A percentile compares a stretch with the other conserved stretches of the same genome.
phyloP scores from a whole-genome alignment of 2,888 invertebrate species.

The Camponotus fellah region DNA sequence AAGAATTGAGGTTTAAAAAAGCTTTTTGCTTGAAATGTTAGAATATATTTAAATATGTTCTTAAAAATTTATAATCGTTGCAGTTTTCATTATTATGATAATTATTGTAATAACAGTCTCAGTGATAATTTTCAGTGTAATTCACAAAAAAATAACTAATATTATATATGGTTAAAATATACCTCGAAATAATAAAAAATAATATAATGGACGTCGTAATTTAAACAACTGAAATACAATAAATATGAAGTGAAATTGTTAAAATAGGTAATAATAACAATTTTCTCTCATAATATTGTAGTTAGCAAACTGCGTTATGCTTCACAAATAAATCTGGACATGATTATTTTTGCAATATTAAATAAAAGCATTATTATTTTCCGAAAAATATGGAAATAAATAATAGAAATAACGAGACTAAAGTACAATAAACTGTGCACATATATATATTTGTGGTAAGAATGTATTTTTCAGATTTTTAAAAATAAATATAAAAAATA shows the following conservation, averaged over 20 bases:
- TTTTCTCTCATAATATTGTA: neutral
- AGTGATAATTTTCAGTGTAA: conserved; percentile 22
- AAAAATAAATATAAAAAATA: too few species aligned
- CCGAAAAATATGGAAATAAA: neutral
- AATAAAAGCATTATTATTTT: neutral
- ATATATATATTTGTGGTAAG: neutral
- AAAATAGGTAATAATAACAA: conserved; percentile 8
- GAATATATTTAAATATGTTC: too few species aligned
- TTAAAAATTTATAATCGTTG: neutral
- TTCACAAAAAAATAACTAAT: conserved; percentile 25
- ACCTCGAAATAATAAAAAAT: conserved; percentile 15
- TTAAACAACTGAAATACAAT: conserved; percentile 11
- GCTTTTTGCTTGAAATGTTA: too few species aligned
- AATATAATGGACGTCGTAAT: neutral
- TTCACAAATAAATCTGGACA: conserved; percentile 1
- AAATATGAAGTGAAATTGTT: conserved; percentile 1
- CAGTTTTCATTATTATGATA: conserved; percentile 35
- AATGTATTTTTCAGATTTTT: neutral
- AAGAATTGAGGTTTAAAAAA: too few species aligned
- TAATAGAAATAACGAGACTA: neutral
- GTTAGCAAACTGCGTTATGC: neutral
- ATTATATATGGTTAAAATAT: neutral
- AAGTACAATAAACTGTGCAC: neutral
- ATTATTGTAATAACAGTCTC: conserved; percentile 9
- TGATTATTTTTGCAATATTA: conserved; percentile 7